Evolutionary conservation across 2,888 invertebrate genomes (phyloP).

Genomic region (Chrysotoxum bicinctum): DNA sequence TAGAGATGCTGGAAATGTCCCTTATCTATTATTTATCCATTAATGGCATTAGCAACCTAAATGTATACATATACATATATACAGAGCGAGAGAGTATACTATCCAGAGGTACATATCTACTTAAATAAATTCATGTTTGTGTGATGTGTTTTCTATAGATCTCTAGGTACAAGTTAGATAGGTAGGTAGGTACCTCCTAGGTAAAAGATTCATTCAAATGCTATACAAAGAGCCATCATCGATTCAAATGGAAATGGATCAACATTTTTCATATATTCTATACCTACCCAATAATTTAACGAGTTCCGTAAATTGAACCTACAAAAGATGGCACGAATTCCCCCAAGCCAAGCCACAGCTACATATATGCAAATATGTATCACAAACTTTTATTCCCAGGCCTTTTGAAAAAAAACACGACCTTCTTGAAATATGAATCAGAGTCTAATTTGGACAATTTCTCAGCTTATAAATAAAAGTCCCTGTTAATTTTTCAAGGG

Average conservation of each 20-base stretch:
- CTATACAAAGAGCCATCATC: neutral
- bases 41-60: conserved; percentile 64
- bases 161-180: neutral
- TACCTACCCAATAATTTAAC: neutral
- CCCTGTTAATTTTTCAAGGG: neutral
- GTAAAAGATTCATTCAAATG: neutral
- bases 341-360: neutral
- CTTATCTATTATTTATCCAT: conserved; percentile 69
- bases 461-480: neutral
- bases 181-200: neutral
- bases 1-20: conserved; percentile 68
- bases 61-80: neutral
- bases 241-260: conserved; percentile 5
- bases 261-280: neutral
- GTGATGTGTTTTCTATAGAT: neutral
- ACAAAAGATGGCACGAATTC: neutral
- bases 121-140: neutral
- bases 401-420: neutral
- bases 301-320: neutral
- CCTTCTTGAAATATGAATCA: neutral
- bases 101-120: neutral
- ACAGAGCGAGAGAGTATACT: neutral
- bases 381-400: neutral
- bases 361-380: neutral
- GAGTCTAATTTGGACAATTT: neutral